Conservation (phyloP, 2,888 invertebrate genomes). For the Drosophila lacicola region DNA sequence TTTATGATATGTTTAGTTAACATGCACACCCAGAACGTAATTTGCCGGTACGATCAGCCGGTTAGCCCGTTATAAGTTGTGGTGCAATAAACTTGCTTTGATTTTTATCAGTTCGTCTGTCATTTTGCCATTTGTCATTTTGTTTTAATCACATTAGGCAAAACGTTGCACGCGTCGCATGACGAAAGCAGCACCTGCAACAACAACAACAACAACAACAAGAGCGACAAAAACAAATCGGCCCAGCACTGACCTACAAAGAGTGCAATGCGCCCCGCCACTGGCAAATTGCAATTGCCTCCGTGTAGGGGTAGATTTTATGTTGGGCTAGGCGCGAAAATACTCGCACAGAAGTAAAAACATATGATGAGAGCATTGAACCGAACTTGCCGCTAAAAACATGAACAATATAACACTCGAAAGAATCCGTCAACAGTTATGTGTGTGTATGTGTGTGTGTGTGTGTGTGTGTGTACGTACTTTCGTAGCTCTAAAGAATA, state of each 20-base stretch:
- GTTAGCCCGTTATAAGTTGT: neutral
- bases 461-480: too few species aligned
- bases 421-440: slow-evolving; percentile 10
- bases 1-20: too few species aligned
- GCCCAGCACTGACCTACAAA: slow-evolving; percentile 74
- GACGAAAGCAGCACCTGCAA: slow-evolving; percentile 46
- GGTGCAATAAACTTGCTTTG: slow-evolving; percentile 71
- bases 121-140: slow-evolving; percentile 41
- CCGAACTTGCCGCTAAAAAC: too few species aligned
- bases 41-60: neutral
- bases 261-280: slow-evolving; percentile 69
- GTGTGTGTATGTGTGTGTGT: too few species aligned
- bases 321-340: slow-evolving; percentile 41
- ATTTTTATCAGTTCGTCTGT: slow-evolving; percentile 52
- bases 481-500: too few species aligned
- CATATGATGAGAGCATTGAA: neutral
- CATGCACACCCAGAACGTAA: too few species aligned
- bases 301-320: slow-evolving; percentile 63
- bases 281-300: slow-evolving; percentile 44
- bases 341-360: slow-evolving; percentile 10
- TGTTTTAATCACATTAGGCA: slow-evolving; percentile 70
- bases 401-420: neutral
- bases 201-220: slow-evolving; percentile 11
- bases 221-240: slow-evolving; percentile 8
- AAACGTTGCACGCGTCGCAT: slow-evolving; percentile 67